Evolutionary conservation across 1,140 invertebrate species (phyloP).

Genomic region (Rhopalosiphum maidis): DNA sequence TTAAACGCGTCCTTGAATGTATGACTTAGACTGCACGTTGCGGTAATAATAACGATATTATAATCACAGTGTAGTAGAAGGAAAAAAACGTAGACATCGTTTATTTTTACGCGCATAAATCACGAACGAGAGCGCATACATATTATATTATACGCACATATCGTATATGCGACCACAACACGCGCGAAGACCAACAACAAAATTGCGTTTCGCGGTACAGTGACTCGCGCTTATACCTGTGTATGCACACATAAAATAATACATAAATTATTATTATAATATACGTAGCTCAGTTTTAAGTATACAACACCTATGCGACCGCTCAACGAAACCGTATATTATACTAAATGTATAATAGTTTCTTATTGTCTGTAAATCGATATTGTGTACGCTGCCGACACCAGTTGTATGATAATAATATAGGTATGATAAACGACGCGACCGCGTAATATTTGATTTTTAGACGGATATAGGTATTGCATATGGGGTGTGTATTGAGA

Average conservation of each 20-base stretch:
- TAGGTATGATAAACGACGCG: neutral
- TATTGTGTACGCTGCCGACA: neutral
- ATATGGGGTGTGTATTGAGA: neutral
- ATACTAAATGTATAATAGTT: neutral
- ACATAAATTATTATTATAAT: neutral
- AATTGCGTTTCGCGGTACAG: neutral
- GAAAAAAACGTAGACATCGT: neutral
- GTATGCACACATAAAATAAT: neutral
- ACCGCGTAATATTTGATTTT: neutral
- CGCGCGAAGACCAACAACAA: neutral
- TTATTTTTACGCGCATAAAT: conserved; percentile 1
- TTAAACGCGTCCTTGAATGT: neutral
- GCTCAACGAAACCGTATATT: neutral
- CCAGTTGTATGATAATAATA: neutral
- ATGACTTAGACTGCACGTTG: neutral
- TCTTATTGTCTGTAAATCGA: conserved; percentile 6
- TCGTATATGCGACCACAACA: neutral
- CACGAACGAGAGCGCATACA: neutral
- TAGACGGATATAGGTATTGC: neutral
- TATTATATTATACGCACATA: neutral
- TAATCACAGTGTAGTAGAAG: neutral
- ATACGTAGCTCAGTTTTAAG: neutral
- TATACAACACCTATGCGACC: neutral
- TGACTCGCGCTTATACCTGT: neutral
- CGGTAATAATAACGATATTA: conserved; percentile 8